Base-by-base conservation (phyloP, 2,113 vertebrate genomes). In the Lampris incognitus region DNA sequence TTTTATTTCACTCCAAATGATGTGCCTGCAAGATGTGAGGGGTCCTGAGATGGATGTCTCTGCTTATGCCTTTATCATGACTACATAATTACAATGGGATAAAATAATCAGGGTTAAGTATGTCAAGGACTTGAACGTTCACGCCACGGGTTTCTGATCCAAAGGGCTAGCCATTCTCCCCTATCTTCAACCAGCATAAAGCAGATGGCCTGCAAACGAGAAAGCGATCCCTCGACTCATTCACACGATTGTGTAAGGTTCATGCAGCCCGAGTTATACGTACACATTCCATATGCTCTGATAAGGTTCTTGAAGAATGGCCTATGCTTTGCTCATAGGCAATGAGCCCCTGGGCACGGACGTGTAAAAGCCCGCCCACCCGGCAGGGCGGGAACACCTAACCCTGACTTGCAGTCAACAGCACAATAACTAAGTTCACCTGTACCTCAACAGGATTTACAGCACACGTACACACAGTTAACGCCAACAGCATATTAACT, bases 221-320 rank as follows among this genome's bases (percentile, higher is more conserved):
- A 9, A 44, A 40, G 8, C 13, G n/a, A 6, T 54, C 40, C n/a
- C 24, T 5, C 9, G 38, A 36, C 38, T 77, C 8, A 42, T 50
- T 60, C 44, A 49, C 1, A 65, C 11, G 3, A 46, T 51, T 66
- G 69, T 74, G 52, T 70, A 74, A 73, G 74, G 59, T 42, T 80
- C 76, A 67, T 0, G 1, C 67, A 24, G 24, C 41, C 37, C 11
- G 52, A n/a, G 42, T 6, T 59, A 37, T 24, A 24, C 24, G 24
- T 24, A 24, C 24, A 24, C 24, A 24, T 24, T 40, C 56, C 44
- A 58, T 9, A 67, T 37, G 2, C 5, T 37, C 40, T 51, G 68
- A 70, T 70, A 60, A 50, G 42, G 49, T 50, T 60, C 5, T 39
- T 50, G 6, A 39, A 8, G 37, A 10, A 44, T 49, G 42, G 24